Base-by-base conservation (phyloP, 2,888 invertebrate genomes). In the Sphinx pinastri region DNA sequence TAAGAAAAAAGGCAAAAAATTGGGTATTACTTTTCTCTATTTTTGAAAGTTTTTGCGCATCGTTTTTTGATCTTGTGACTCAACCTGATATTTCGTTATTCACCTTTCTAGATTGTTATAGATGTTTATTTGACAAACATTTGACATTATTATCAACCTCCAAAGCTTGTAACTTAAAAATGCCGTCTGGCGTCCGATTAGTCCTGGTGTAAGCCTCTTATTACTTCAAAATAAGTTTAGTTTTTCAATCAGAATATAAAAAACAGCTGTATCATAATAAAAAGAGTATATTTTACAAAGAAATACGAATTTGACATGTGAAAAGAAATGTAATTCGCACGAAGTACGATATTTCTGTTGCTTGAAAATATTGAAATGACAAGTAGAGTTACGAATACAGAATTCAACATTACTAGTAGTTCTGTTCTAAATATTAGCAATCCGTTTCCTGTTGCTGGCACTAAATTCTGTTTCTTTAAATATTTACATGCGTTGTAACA, bases 371-470 rank as follows among this genome's bases (percentile, higher is more conserved):
- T 25, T 16, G 10, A 19, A 63, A 63, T 49, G 47, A 63, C 19
- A 57, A 57, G 13, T 47, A 11, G 16, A 58, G 13, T 49, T 12
- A 45, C 45, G 19, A 49, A 49, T n/a, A 49, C 12, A 63, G 13
- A 19, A 19, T 49, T 16, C 19, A 63, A 19, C 49, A 47, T 63
- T 6, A 12, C 19, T 49, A 63, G 1, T 16, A 47, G 47, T 49
- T 63, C 19, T 19, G 49, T 63, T 63, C 49, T 19, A 49, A 63
- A 63, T 63, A 63, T 49, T 49, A 63, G 63, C 49, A 63, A 63
- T 49, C 16, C 49, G 47, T 63, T 63, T 63, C 63, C 63, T 63
- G 63, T 63, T 49, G 19, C 19, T 16, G 47, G 49, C 49, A 19
- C 63, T 63, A 63, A 63, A 63, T 63, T 49, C 19, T 63, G 63